Conservation (phyloP, 2,888 invertebrate genomes). For the Andricus curvator region DNA sequence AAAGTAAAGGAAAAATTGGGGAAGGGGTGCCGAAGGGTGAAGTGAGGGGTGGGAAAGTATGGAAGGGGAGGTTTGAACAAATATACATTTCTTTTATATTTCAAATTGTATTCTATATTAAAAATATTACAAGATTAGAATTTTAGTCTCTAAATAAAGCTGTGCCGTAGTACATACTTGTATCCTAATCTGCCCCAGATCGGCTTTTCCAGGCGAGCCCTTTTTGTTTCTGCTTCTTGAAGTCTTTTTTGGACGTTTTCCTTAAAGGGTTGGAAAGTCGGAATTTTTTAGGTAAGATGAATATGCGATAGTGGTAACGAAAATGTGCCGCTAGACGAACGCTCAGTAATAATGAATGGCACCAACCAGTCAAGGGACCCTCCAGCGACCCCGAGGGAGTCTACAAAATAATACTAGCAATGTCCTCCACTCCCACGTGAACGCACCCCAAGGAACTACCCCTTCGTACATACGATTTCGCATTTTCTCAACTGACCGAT, state of each 20-base stretch:
- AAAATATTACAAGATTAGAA: too few relatives aligned
- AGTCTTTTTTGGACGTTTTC: background rate
- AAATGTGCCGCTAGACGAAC: constrained; percentile 71
- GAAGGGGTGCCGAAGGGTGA: too few relatives aligned
- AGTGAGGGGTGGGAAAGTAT: too few relatives aligned
- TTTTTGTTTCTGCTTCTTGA: background rate
- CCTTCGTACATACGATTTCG: constrained; percentile 52
- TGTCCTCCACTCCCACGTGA: constrained; percentile 58
- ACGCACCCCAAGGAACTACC: constrained; percentile 58
- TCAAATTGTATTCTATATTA: too few relatives aligned
- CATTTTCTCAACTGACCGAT: constrained; percentile 58
- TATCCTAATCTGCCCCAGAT: too few relatives aligned
- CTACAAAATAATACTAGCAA: constrained; percentile 65
- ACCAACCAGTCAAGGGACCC: constrained; percentile 70
- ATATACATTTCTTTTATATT: too few relatives aligned
- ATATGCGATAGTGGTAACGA: constrained; percentile 23
- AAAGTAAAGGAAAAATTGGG: too few relatives aligned
- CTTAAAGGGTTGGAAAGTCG: background rate
- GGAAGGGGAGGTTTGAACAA: too few relatives aligned
- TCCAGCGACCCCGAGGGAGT: constrained; percentile 66
- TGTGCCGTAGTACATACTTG: background rate
- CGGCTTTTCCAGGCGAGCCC: too few relatives aligned
- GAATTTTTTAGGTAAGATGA: background rate
- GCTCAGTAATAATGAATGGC: constrained; percentile 74
- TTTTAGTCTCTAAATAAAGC: too few relatives aligned